A percentile compares a stretch with the other conserved stretches of the same genome.
phyloP scores from a whole-genome alignment of 1,140 invertebrate species.

The Manduca sexta region DNA sequence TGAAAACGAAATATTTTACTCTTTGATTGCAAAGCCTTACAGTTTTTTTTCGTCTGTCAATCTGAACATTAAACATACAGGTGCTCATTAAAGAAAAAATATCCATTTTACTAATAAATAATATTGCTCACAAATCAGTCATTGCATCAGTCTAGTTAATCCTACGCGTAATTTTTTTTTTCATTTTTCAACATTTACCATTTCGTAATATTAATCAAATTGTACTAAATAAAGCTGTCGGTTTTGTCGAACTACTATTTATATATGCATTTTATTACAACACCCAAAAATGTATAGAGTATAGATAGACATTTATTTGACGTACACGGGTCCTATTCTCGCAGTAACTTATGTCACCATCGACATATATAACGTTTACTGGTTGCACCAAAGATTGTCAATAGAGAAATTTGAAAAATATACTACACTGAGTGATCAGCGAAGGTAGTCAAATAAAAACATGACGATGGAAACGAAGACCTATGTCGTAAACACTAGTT shows the following conservation, averaged over 20 bases:
- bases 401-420: too few relatives aligned
- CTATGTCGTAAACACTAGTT: slow-evolving; percentile 24
- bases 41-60: neutral
- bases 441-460: too few relatives aligned
- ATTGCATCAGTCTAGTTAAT: slow-evolving; percentile 60
- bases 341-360: too few relatives aligned
- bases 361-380: too few relatives aligned
- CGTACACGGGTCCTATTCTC: too few relatives aligned
- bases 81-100: slow-evolving; percentile 11
- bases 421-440: too few relatives aligned
- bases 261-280: too few relatives aligned
- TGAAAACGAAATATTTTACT: neutral
- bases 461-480: slow-evolving; percentile 12
- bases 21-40: neutral
- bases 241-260: too few relatives aligned
- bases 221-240: slow-evolving; percentile 17
- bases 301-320: too few relatives aligned
- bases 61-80: neutral
- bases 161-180: slow-evolving; percentile 24
- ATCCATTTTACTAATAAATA: slow-evolving; percentile 55
- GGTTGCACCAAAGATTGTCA: too few relatives aligned
- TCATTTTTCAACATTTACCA: slow-evolving; percentile 17
- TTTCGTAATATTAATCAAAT: slow-evolving; percentile 17
- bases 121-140: slow-evolving; percentile 71
- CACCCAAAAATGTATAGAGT: too few relatives aligned